Evolutionary conservation across 2,888 invertebrate genomes (phyloP).

Genomic region (Eumacrocentrus americanus): DNA sequence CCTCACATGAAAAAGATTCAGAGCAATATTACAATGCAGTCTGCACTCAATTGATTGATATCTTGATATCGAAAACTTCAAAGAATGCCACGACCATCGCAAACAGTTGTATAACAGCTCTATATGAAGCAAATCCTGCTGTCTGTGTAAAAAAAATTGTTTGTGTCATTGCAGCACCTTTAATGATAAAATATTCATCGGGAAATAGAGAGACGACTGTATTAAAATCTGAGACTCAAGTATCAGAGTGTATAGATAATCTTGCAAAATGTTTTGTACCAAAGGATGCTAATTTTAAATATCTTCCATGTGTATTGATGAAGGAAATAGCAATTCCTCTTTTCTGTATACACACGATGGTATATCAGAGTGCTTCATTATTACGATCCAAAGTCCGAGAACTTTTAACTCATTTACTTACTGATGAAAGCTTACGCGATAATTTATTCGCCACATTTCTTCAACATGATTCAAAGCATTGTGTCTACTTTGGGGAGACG

Average conservation of each 20-base stretch:
- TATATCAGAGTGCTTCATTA: slow-evolving; percentile 43
- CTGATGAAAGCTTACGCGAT: slow-evolving; percentile 36
- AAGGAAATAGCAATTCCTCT: slow-evolving; percentile 48
- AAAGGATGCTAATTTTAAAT: slow-evolving; percentile 53
- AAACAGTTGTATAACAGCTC: slow-evolving; percentile 65
- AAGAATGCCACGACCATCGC: slow-evolving; percentile 63
- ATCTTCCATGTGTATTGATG: slow-evolving; percentile 49
- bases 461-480: slow-evolving; percentile 31
- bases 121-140: slow-evolving; percentile 64
- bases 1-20: slow-evolving; percentile 62
- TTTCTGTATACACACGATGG: slow-evolving; percentile 48
- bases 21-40: slow-evolving; percentile 63
- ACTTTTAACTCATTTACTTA: slow-evolving; percentile 45
- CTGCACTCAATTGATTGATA: slow-evolving; percentile 48
- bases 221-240: slow-evolving; percentile 47
- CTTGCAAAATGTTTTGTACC: slow-evolving; percentile 55
- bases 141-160: slow-evolving; percentile 60
- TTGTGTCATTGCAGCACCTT: slow-evolving; percentile 50
- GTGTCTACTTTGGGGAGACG: slow-evolving; percentile 46
- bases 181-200: slow-evolving; percentile 29
- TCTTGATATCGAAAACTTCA: slow-evolving; percentile 59
- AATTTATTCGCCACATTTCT: slow-evolving; percentile 47
- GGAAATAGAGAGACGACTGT: background rate
- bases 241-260: slow-evolving; percentile 53
- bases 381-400: slow-evolving; percentile 44